Evolutionary conservation across 2,888 invertebrate species (phyloP).

Genomic region (Yponomeuta plumbellus): DNA sequence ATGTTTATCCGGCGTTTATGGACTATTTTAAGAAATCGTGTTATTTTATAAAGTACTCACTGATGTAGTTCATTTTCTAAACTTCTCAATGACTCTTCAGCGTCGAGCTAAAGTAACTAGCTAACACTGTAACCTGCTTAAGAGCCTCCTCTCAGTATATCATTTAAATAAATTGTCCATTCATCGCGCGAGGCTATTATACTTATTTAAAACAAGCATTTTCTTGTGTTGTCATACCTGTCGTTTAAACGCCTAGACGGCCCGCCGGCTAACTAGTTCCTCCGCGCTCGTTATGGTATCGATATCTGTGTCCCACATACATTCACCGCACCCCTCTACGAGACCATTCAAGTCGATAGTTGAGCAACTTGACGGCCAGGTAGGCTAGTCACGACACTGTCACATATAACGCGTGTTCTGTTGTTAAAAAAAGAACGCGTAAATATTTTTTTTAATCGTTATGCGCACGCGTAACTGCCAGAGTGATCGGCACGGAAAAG

Average conservation of each 20-base stretch:
- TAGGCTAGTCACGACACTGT: conserved; percentile 2
- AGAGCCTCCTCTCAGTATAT: neutral
- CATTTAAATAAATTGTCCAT: conserved; percentile 1
- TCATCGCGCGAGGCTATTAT: conserved; percentile 16
- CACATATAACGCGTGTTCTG: neutral
- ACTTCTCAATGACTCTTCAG: too few species aligned
- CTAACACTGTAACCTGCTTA: neutral
- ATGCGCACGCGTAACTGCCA: neutral
- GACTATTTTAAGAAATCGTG: too few species aligned
- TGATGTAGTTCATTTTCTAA: too few species aligned
- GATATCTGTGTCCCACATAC: neutral
- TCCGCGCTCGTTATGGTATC: conserved; percentile 1
- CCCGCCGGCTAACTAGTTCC: neutral
- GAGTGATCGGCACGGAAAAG: neutral
- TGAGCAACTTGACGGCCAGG: neutral
- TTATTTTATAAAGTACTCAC: too few species aligned
- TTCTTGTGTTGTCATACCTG: neutral
- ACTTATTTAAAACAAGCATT: conserved; percentile 1
- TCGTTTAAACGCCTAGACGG: neutral
- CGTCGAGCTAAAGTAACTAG: neutral
- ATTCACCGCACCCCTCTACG: conserved; percentile 1
- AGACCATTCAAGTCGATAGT: neutral
- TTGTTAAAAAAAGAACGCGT: neutral
- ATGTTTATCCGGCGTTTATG: too few species aligned
- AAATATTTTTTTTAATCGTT: neutral